Evolutionary conservation across 2,888 invertebrate species (phyloP).

Genomic region (Polydesmus complanatus): DNA sequence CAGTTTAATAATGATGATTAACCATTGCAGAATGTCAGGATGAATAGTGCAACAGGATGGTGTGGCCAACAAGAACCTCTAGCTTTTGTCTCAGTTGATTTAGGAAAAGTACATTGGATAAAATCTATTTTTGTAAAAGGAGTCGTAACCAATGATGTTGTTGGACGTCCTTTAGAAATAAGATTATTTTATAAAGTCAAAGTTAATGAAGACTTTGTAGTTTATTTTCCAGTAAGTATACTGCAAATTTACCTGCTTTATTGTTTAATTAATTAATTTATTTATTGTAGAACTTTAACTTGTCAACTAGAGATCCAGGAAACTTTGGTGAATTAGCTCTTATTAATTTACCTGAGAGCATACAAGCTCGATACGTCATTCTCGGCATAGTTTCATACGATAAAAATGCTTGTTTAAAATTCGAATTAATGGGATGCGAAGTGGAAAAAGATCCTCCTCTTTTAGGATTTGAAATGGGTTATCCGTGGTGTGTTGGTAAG

Average conservation of each 20-base stretch:
- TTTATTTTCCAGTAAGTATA: constrained; percentile 61
- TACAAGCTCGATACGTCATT: constrained; percentile 84
- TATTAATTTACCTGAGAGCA: constrained; percentile 85
- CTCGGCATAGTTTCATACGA: constrained; percentile 91
- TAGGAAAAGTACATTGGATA: constrained; percentile 81
- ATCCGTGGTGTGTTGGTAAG: constrained; percentile 77
- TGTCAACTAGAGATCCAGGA: constrained; percentile 88
- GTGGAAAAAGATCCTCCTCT: constrained; percentile 59
- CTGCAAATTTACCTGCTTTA: not conserved
- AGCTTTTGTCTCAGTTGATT: constrained; percentile 87
- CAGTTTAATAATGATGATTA: not conserved
- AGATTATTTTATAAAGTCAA: constrained; percentile 93
- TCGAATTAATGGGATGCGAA: constrained; percentile 91
- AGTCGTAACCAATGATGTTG: constrained; percentile 86
- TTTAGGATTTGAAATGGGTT: constrained; percentile 84
- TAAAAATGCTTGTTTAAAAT: constrained; percentile 90
- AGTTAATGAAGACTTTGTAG: constrained; percentile 85
- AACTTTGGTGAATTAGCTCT: constrained; percentile 92
- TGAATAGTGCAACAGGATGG: constrained; percentile 90
- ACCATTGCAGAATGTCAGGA: constrained; percentile 48
- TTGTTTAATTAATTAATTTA: not conserved
- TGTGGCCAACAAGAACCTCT: constrained; percentile 87
- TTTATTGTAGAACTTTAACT: constrained; percentile 56
- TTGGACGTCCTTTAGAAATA: constrained; percentile 89
- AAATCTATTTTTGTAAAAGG: constrained; percentile 88